phyloP scores from a whole-genome alignment of 92 coral and sea anemone genomes.

The Meandrina meandrites region DNA sequence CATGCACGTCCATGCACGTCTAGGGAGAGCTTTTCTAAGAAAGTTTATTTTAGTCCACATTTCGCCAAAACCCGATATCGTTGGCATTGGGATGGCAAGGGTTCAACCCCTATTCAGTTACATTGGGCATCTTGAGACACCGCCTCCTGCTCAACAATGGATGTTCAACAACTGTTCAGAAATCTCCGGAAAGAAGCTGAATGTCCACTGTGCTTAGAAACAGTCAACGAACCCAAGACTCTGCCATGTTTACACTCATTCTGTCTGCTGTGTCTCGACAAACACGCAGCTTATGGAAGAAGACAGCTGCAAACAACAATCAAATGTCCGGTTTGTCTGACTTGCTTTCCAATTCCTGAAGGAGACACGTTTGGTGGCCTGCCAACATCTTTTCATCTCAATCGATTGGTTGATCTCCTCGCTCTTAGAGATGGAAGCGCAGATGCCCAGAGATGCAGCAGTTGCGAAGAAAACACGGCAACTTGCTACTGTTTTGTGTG shows the following conservation, averaged over 20 bases:
- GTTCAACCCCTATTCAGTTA: too few relatives aligned
- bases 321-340: constrained; percentile 26
- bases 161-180: constrained; percentile 17
- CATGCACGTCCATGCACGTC: too few relatives aligned
- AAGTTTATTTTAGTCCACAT: too few relatives aligned
- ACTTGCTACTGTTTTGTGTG: constrained; percentile 25
- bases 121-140: too few relatives aligned
- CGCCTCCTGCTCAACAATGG: neutral
- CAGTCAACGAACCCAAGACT: constrained; percentile 24
- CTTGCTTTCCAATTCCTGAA: constrained; percentile 14
- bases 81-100: too few relatives aligned
- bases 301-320: constrained; percentile 16
- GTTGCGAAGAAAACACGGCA: constrained; percentile 30
- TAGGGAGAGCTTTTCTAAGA: too few relatives aligned
- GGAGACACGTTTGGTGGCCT: constrained; percentile 12
- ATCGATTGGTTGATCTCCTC: constrained; percentile 25
- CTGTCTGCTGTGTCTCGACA: constrained; percentile 27
- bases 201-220: constrained; percentile 26
- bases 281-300: constrained; percentile 7
- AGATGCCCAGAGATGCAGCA: constrained; percentile 28
- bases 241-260: constrained; percentile 26
- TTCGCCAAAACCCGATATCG: too few relatives aligned
- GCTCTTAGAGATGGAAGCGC: constrained; percentile 30
- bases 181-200: constrained; percentile 26
- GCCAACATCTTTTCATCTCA: constrained; percentile 34